Base-by-base conservation (phyloP, 2,797 vertebrate species). In the Silurus lanzhouensis region DNA sequence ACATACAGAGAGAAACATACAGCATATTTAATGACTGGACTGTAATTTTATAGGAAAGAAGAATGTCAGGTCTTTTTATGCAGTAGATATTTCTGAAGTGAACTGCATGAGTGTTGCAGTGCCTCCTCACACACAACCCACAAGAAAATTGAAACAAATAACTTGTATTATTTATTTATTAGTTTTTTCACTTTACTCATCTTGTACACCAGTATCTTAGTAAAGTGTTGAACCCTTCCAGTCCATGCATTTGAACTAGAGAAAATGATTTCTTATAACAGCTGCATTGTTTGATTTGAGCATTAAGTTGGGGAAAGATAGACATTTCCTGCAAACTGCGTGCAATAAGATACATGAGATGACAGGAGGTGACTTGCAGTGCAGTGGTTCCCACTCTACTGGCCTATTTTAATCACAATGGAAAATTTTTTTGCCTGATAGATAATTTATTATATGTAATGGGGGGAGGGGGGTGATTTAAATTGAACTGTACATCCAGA, bases 231-330 rank as follows among this genome's bases (percentile, higher is more conserved):
- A 77, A 76, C 9, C 27, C 0, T 58, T 38, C 8, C 22, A 46
- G 58, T 78, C 38, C 12, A 22, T 95, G 93, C 92, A 76, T 91
- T 94, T 38, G 3, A 38, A 38, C 38, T 38, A 38, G 38, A 38
- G 93, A 94, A 94, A 96, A 95, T 94, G 93, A 95, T 95, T 96
- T 95, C 93, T 95, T 92, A 93, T 93, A 96, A 93, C 97, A 97
- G 96, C 96, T 98, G 97, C 95, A 95, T 96, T 92, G 91, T 93
- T 96, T 97, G 96, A 96, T 94, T 95, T 93, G 95, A 96, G 95
- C 94, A 95, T 96, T 95, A 96, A 96, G 95, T 96, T 94, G 94
- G 93, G 92, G 94, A 57, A 95, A 93, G 96, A 87, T 90, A 93
- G 96, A 97, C 94, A 4, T 96, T 96, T 97, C 95, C 96, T 96